phyloP scores from a whole-genome alignment of 2,797 vertebrate species.

The Emys orbicularis region DNA sequence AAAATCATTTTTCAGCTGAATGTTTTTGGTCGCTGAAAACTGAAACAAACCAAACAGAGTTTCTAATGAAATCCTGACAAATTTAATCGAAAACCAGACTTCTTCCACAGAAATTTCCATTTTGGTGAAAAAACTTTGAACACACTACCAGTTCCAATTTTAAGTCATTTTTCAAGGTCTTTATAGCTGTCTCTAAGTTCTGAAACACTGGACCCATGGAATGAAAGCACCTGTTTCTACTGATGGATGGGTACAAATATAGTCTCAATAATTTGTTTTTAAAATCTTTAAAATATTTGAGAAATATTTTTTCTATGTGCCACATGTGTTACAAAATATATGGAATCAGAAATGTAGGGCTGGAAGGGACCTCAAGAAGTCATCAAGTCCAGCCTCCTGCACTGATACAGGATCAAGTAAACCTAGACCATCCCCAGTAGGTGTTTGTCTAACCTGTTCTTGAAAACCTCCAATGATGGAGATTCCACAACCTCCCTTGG shows the following conservation, averaged over 20 bases:
- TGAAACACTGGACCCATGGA: not conserved
- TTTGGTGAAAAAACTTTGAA: not conserved
- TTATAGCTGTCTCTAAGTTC: not conserved
- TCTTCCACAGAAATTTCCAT: not conserved
- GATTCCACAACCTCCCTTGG: not conserved
- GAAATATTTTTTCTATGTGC: not conserved
- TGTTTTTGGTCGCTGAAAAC: not conserved
- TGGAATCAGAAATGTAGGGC: not conserved
- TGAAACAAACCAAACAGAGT: not conserved
- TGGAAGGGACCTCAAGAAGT: not conserved
- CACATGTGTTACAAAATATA: too few species aligned
- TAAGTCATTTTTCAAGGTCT: not conserved
- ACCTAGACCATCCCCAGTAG: not conserved
- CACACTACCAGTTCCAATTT: not conserved
- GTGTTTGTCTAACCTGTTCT: not conserved
- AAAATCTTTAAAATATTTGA: not conserved
- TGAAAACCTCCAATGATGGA: not conserved
- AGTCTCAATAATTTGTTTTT: not conserved
- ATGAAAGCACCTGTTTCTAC: not conserved
- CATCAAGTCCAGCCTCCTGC: too few species aligned
- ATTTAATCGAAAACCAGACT: not conserved
- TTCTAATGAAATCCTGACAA: not conserved
- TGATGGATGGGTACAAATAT: not conserved
- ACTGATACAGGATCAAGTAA: not conserved
- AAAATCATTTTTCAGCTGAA: not conserved